phyloP scores from a whole-genome alignment of 2,888 invertebrate species.

The Drosophila austrosaltans region DNA sequence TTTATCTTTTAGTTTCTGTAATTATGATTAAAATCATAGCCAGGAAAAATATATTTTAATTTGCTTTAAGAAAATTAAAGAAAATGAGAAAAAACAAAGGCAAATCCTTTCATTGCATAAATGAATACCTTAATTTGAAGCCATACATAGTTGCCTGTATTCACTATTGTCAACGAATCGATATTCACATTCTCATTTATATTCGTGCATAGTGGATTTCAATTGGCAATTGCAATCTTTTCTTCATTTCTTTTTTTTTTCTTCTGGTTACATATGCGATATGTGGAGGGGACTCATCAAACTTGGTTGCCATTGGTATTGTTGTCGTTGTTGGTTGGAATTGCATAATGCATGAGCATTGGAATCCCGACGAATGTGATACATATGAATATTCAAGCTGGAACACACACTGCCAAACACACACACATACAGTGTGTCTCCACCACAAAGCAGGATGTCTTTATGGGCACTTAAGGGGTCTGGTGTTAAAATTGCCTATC shows the following conservation, averaged over 20 bases:
- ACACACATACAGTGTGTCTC: slow-evolving; percentile 45
- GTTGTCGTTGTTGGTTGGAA: slow-evolving; percentile 36
- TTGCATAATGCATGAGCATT: slow-evolving; percentile 71
- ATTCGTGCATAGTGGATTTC: slow-evolving; percentile 6
- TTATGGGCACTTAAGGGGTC: slow-evolving; percentile 32
- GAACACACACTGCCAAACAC: slow-evolving; percentile 22
- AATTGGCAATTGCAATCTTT: slow-evolving; percentile 30
- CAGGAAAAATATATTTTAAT: too few species aligned
- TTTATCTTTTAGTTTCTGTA: too few species aligned
- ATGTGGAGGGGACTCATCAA: slow-evolving; percentile 17
- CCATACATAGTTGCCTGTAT: not conserved
- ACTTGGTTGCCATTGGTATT: slow-evolving; percentile 33
- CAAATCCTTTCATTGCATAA: not conserved
- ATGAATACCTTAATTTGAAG: not conserved
- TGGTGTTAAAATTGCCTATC: slow-evolving; percentile 28
- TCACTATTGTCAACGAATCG: slow-evolving; percentile 30
- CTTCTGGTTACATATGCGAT: slow-evolving; percentile 19
- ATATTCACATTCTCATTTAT: slow-evolving; percentile 21
- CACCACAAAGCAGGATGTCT: slow-evolving; percentile 39
- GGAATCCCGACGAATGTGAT: slow-evolving; percentile 40
- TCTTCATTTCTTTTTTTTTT: slow-evolving; percentile 2
- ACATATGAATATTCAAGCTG: slow-evolving; percentile 63
- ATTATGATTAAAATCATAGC: too few species aligned
- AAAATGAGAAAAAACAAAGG: not conserved
- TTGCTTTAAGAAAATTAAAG: too few species aligned